Conservation (phyloP, 2,797 vertebrate genomes). For the Hipposideros larvatus region DNA sequence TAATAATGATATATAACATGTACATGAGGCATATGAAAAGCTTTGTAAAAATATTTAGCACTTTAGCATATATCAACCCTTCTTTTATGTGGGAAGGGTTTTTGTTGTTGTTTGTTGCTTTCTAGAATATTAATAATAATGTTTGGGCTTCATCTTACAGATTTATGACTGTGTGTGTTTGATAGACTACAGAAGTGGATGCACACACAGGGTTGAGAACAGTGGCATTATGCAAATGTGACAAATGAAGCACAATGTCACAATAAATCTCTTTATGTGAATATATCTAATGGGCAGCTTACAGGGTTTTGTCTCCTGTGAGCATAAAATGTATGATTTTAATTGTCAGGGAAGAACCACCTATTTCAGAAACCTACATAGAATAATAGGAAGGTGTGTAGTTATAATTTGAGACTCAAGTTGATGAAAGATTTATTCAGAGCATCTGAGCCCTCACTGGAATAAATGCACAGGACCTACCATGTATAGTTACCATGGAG, state of each 20-base stretch:
- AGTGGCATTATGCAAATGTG: background rate
- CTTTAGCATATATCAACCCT: background rate
- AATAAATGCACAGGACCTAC: background rate
- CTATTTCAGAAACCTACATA: constrained; percentile 14
- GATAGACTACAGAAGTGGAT: background rate
- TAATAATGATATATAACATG: background rate
- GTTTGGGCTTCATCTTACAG: background rate
- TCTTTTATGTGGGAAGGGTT: background rate
- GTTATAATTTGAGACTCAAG: background rate
- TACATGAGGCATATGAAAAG: background rate
- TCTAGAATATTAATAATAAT: background rate
- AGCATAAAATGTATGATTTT: constrained; percentile 14
- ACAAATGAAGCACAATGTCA: background rate
- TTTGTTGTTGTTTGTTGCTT: background rate
- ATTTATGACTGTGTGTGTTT: background rate
- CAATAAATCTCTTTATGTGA: constrained; percentile 45
- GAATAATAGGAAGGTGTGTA: background rate
- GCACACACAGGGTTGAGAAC: background rate
- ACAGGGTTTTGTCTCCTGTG: background rate
- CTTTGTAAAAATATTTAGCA: constrained; percentile 1
- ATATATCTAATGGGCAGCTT: background rate
- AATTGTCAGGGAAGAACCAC: background rate
- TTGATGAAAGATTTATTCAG: background rate
- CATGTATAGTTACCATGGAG: background rate
- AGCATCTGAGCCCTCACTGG: background rate